phyloP scores from a whole-genome alignment of 2,888 invertebrate genomes.

The Prionchulus punctatus region DNA sequence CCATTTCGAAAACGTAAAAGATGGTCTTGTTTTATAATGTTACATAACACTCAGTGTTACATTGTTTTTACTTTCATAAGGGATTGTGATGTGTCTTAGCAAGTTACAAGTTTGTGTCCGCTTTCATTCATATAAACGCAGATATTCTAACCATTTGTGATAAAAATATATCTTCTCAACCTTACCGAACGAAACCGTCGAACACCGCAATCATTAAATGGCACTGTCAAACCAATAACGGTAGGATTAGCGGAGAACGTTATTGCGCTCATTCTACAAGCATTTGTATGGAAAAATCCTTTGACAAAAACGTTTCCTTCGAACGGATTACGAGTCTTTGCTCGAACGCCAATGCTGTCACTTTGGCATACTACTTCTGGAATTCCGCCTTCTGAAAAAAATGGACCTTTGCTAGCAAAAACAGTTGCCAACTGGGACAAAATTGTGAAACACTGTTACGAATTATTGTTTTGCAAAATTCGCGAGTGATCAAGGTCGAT shows the following conservation, averaged over 20 bases:
- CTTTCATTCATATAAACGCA: too few relatives aligned
- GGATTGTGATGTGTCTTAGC: too few relatives aligned
- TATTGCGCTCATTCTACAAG: conserved; percentile 26
- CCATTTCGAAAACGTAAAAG: not conserved
- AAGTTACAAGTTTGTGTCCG: too few relatives aligned
- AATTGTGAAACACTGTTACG: conserved; percentile 15
- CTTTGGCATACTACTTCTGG: conserved; percentile 30
- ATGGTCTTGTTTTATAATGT: not conserved
- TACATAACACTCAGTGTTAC: not conserved
- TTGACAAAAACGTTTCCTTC: conserved; percentile 30
- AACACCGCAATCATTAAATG: conserved; percentile 28
- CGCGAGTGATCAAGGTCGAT: conserved; percentile 26
- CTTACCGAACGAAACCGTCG: conserved; percentile 27
- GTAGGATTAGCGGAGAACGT: conserved; percentile 20
- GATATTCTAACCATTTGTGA: too few relatives aligned
- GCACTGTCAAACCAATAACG: conserved; percentile 25
- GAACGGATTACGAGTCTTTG: conserved; percentile 28
- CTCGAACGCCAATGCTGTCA: conserved; percentile 29
- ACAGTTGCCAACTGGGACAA: not conserved
- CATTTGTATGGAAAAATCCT: conserved; percentile 20
- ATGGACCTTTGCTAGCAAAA: not conserved
- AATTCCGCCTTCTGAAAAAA: conserved; percentile 22
- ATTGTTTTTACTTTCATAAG: too few relatives aligned
- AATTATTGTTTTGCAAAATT: conserved; percentile 30
- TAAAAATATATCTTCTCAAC: conserved; percentile 1